These are phyloP conservation scores for Brachyalestes nurse DNA, from an alignment of 2,797 vertebrate genomes.

Conservation along the genomic window DNA sequence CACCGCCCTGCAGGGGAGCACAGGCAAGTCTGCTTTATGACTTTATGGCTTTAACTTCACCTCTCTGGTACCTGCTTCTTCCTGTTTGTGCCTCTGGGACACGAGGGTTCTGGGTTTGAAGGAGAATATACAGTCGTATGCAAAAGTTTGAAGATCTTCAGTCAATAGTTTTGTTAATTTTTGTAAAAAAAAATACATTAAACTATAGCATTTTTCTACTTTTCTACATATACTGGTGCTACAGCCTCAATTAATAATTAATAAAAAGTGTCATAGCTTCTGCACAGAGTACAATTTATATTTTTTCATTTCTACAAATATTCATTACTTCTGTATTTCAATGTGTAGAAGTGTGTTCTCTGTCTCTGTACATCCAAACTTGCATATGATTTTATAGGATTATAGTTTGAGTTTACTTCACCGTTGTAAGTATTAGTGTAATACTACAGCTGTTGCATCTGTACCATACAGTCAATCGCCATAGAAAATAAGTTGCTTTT, in stretches of 20 bases:
- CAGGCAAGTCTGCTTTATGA: conserved; percentile 78
- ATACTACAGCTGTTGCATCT: neutral
- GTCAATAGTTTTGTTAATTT: neutral
- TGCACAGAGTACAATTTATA: too few relatives aligned
- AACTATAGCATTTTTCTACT: too few relatives aligned
- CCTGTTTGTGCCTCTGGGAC: neutral
- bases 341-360: too few relatives aligned
- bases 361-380: too few relatives aligned
- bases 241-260: too few relatives aligned
- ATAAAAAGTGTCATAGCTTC: too few relatives aligned
- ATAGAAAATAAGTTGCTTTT: neutral
- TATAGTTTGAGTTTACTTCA: neutral
- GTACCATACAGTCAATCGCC: neutral
- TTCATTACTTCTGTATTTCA: too few relatives aligned
- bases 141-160: too few relatives aligned
- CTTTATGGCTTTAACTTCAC: conserved; percentile 27
- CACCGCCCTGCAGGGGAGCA: conserved; percentile 70
- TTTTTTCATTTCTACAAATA: too few relatives aligned
- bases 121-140: neutral
- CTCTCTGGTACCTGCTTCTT: neutral
- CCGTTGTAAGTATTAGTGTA: neutral
- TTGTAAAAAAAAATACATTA: too few relatives aligned
- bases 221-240: too few relatives aligned
- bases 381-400: neutral
- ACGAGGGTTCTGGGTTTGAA: neutral